Evolutionary conservation across 2,888 invertebrate species (phyloP), one percentile per base, ranked within the genome.

Genomic region (Erebia aethiops): DNA sequence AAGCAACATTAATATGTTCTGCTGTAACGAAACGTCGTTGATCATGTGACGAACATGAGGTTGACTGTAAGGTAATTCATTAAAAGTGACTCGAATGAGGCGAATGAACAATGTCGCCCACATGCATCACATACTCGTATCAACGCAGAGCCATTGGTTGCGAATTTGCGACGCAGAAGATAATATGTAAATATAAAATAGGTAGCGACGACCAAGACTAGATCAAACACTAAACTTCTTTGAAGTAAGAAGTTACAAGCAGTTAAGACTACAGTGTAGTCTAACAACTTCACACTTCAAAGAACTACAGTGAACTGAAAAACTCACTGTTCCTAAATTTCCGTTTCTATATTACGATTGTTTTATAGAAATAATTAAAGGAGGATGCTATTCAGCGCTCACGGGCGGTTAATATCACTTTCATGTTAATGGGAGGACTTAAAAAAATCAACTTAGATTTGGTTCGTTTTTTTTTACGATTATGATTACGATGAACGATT

Each of bases 41-140:
- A 69, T 63, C 64, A 61, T 70, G 63, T 54, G 64, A 61, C 56
- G 57, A 68, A 11, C 64, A 67, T 41, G 49, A 65, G 73, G 73
- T 73, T 72, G 70, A 65, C 54, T 71, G 72, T 72, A 74, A 74
- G 73, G 70, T 71, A 72, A 74, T 74, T 71, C 69, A 73, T 75
- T 74, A 71, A 77, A 75, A 71, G 68, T 72, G 74, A 78, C 69
- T 75, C 58, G 67, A 69, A 71, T 62, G 67, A 67, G 63, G 57
- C 54, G 62, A 68, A 60, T 67, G 71, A 68, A 66, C 52, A 57
- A 70, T 16, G 62, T 66, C 62, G 54, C 68, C 70, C 65, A 72
- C 71, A 41, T 68, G 67, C 58, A 41, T 56, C 71, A 51, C 65
- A 70, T 54, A n/a, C n/a, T n/a, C n/a, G n/a, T n/a, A 51, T 56